Percentiles rank a stretch among this genome's conserved stretches.
Evolutionary conservation across 2,797 vertebrate species (phyloP).

Genomic region (Ctenopoma multispine): DNA sequence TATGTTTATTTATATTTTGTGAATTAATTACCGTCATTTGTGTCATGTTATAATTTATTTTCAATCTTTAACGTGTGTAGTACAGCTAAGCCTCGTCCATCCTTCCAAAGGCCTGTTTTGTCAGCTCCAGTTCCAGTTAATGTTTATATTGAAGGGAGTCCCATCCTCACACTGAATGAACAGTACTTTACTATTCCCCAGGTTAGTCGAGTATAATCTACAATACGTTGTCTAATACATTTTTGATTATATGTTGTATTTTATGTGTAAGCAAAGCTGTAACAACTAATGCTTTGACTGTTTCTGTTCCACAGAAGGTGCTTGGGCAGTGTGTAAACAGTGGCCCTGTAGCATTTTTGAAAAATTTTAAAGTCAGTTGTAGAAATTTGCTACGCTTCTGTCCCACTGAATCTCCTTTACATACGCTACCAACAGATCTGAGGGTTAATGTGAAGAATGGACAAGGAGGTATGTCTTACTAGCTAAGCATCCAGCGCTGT

Average conservation of each 20-base stretch:
- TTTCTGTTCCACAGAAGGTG: slow-evolving; percentile 76
- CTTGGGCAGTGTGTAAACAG: slow-evolving; percentile 86
- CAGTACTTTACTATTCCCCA: slow-evolving; percentile 90
- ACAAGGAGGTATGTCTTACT: slow-evolving; percentile 73
- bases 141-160: slow-evolving; percentile 89
- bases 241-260: background rate
- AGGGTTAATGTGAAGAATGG: slow-evolving; percentile 74
- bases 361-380: slow-evolving; percentile 84
- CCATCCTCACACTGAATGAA: slow-evolving; percentile 84
- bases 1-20: background rate
- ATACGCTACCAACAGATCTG: slow-evolving; percentile 56
- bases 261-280: slow-evolving; percentile 1
- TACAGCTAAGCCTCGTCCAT: slow-evolving; percentile 60
- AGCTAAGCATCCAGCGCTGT: background rate
- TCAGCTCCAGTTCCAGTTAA: slow-evolving; percentile 67
- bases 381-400: slow-evolving; percentile 73
- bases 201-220: slow-evolving; percentile 76
- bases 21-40: slow-evolving; percentile 2
- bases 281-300: slow-evolving; percentile 11
- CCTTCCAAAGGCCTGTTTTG: slow-evolving; percentile 75
- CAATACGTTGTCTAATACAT: background rate
- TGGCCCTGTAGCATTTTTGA: slow-evolving; percentile 90
- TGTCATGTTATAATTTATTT: slow-evolving; percentile 20
- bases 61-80: slow-evolving; percentile 72
- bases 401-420: slow-evolving; percentile 70